Percentiles rank a stretch among this genome's conserved stretches.
Evolutionary conservation across 2,888 invertebrate genomes (phyloP).

Genomic region (Hemaris fuciformis): DNA sequence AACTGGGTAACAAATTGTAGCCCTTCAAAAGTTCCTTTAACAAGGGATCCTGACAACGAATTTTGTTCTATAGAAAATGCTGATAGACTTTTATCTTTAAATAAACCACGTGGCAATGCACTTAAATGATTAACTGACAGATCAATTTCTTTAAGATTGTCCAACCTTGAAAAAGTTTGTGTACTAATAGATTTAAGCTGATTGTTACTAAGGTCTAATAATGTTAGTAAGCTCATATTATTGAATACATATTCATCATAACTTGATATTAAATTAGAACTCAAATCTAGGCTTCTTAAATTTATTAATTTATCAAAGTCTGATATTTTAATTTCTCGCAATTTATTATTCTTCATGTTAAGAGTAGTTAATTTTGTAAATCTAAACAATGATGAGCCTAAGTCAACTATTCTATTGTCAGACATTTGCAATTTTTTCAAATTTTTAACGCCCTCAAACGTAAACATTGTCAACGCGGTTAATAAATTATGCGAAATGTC

Average conservation of each 20-base stretch:
- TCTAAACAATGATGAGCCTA: slow-evolving; percentile 51
- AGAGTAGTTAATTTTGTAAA: slow-evolving; percentile 45
- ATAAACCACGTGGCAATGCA: slow-evolving; percentile 44
- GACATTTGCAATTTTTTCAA: slow-evolving; percentile 48
- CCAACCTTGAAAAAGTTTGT: slow-evolving; percentile 35
- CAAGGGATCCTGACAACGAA: slow-evolving; percentile 43
- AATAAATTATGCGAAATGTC: slow-evolving; percentile 58
- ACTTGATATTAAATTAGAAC: too few species aligned
- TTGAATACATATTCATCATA: slow-evolving; percentile 40
- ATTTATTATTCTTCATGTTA: slow-evolving; percentile 46
- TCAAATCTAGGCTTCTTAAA: slow-evolving; percentile 37
- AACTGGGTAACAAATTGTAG: slow-evolving; percentile 37
- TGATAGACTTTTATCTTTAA: slow-evolving; percentile 45
- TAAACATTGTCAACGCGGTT: slow-evolving; percentile 33
- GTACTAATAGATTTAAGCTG: slow-evolving; percentile 37
- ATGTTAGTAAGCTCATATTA: slow-evolving; percentile 32
- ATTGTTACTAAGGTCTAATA: slow-evolving; percentile 47
- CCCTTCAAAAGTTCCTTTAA: slow-evolving; percentile 55
- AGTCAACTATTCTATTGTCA: slow-evolving; percentile 45
- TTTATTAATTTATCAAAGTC: slow-evolving; percentile 46
- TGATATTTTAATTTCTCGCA: slow-evolving; percentile 33
- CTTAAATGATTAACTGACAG: slow-evolving; percentile 52
- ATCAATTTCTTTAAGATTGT: slow-evolving; percentile 35
- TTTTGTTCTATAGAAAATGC: slow-evolving; percentile 47
- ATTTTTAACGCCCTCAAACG: slow-evolving; percentile 54